Evolutionary conservation across 2,113 vertebrate species (phyloP).

Genomic region (Rhynchomys soricoides): DNA sequence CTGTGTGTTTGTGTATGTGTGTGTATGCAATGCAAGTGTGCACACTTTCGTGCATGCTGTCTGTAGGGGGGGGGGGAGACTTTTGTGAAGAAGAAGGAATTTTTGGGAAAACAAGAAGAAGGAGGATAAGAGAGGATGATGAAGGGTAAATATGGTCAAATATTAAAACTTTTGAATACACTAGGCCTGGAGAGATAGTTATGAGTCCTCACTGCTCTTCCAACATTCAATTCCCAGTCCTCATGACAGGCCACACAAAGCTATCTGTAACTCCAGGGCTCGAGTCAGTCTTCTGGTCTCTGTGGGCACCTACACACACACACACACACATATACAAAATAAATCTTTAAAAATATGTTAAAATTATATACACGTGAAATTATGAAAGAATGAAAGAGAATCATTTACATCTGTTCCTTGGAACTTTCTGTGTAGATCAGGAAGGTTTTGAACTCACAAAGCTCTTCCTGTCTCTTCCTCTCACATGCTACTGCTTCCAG

Average conservation of each 20-base stretch:
- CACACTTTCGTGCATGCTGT: not conserved
- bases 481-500: no score
- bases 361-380: not conserved
- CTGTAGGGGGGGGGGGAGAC: not conserved
- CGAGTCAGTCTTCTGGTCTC: not conserved
- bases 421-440: no score
- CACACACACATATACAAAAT: not conserved
- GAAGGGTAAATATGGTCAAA: not conserved
- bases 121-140: not conserved
- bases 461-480: no score
- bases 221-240: not conserved
- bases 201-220: not conserved
- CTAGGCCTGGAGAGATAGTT: not conserved
- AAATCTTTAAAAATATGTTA: not conserved
- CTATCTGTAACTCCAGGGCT: not conserved
- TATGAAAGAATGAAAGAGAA: not conserved
- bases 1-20: not conserved
- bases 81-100: not conserved
- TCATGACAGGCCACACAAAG: not conserved
- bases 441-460: no score
- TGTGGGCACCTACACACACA: not conserved
- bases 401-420: no score
- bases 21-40: not conserved
- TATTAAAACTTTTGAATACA: not conserved
- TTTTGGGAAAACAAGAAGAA: not conserved